A percentile compares a stretch with the other conserved stretches of the same genome.
Conservation (phyloP, 1,140 invertebrate species). For the roundworm (Caenorhabditis elegans) region WBcel235 BX284605.5:20885001-20885500, state of each 20-base stretch:
- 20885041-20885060: too few relatives aligned
- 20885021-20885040: too few relatives aligned
- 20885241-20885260: not conserved
- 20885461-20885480: constrained; percentile 53
- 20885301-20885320: constrained; percentile 96
- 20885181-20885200: constrained; percentile 13
- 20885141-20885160: too few relatives aligned
- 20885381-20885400: not conserved
- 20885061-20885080: too few relatives aligned
- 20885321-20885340: constrained; percentile 96
- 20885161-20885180: too few relatives aligned
- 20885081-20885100: too few relatives aligned
- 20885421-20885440: constrained; percentile 34
- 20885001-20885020: too few relatives aligned
- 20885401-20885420: constrained; percentile 33
- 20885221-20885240: constrained; percentile 37
- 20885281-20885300: constrained; percentile 90
- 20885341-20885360: constrained; percentile 77
- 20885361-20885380: constrained; percentile 67
- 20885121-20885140: too few relatives aligned
- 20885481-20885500: constrained; percentile 62
- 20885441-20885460: constrained; percentile 9
- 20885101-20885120: too few relatives aligned
- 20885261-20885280: constrained; percentile 81
- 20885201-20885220: not conserved